Evolutionary conservation across 2,797 vertebrate species (phyloP).

Genomic region (Typhlichthys subterraneus): DNA sequence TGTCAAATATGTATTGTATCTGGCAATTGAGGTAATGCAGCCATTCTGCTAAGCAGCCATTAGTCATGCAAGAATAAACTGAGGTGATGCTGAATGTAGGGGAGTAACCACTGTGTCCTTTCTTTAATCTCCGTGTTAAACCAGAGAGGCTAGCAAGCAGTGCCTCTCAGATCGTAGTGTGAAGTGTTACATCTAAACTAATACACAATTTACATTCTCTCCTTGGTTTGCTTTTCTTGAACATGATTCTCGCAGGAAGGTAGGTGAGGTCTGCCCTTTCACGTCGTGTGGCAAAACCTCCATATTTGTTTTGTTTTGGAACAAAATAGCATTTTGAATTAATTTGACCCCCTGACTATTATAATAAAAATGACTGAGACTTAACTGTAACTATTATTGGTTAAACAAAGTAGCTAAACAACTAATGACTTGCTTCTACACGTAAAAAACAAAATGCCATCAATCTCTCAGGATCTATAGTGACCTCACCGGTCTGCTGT

Average conservation of each 20-base stretch:
- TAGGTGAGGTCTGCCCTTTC: conserved; percentile 30
- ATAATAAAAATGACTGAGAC: too few species aligned
- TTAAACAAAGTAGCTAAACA: too few species aligned
- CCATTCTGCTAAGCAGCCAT: conserved; percentile 12
- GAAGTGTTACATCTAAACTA: conserved; percentile 8
- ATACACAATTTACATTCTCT: background rate
- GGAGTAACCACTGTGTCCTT: conserved; percentile 3
- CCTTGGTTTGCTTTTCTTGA: conserved; percentile 13
- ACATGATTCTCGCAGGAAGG: conserved; percentile 36
- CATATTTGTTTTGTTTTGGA: too few species aligned
- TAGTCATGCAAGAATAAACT: background rate
- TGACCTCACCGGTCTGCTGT: conserved; percentile 24
- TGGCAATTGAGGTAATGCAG: conserved; percentile 1
- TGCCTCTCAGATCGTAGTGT: conserved; percentile 3
- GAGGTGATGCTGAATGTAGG: conserved; percentile 18
- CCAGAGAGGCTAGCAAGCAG: conserved; percentile 3
- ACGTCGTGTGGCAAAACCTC: too few species aligned
- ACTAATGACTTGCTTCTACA: too few species aligned
- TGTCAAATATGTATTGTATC: conserved; percentile 8
- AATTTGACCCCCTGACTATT: too few species aligned
- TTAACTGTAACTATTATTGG: too few species aligned
- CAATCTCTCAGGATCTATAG: background rate
- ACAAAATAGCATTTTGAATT: too few species aligned
- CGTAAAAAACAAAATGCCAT: too few species aligned
- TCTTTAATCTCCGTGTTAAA: conserved; percentile 31